Evolutionary conservation across 2,113 vertebrate species (phyloP), one percentile per base, ranked within the genome.

Genomic region (Hassar affinis): DNA sequence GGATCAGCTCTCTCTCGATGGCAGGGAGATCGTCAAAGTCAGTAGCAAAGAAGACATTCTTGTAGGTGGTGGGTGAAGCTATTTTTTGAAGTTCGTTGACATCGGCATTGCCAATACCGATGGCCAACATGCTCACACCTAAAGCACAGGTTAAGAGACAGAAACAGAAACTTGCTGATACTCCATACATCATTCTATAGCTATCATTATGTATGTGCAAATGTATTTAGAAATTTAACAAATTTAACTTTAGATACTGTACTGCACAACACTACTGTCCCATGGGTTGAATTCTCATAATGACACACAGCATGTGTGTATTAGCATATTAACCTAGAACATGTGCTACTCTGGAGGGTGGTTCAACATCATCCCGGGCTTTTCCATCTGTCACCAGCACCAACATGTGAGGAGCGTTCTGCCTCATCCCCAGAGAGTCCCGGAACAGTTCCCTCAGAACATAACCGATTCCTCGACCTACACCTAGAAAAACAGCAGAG

Each of bases 341-440:
- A 1, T 93, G 95, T 14, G 95, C 96, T 47, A 92, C 92, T 88
- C 93, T 95, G 47, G 96, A 95, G 9, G 96, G 94, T 0, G 91
- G 92, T 69, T 90, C 27, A 84, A 97, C 96, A 0, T 97, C 93
- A 38, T 98, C 96, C 88, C 95, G 96, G 42, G 96, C 96, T 61
- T 85, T 92, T n/a, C 96, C 96, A 17, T 97, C 96, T 0, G 96
- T 98, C 72, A 98, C 88, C 1, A 98, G 89, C 64, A 98, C 91
- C 89, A 98, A 87, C 38, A 93, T 76, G 8, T 93, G 96, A 71
- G 96, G 90, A 33, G 91, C 92, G 1, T 92, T 85, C 4, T 89
- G 92, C 30, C 96, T 94, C 96, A 97, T 96, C 18, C 96, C 96
- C 79, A 91, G 89, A 87, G 95, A 94, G 87, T 94, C 88, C 85